Evolutionary conservation across 2,888 invertebrate genomes (phyloP).

Genomic region (Cecidostiba fungosa): DNA sequence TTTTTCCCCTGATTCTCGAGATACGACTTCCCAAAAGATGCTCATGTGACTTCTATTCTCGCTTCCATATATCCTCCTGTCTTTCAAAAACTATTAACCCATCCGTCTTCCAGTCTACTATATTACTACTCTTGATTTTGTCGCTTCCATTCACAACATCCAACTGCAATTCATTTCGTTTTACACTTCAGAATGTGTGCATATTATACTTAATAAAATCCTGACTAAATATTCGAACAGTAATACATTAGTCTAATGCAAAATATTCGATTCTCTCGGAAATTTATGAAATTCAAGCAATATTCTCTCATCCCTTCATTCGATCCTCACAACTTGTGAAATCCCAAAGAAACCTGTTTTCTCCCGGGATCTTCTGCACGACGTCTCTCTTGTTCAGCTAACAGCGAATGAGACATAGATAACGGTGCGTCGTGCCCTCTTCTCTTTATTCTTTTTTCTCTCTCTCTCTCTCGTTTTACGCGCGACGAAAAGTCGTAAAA

Average conservation of each 20-base stretch:
- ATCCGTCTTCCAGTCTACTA: background rate
- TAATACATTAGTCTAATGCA: background rate
- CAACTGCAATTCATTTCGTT: too few species aligned
- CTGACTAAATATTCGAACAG: too few species aligned
- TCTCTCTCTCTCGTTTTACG: background rate
- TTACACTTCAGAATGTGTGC: background rate
- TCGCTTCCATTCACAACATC: background rate
- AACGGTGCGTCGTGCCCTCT: slow-evolving; percentile 30
- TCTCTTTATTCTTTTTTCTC: background rate
- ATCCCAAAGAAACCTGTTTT: slow-evolving; percentile 37
- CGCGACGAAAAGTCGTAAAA: slow-evolving; percentile 60
- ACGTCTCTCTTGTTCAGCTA: background rate
- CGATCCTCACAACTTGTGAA: background rate
- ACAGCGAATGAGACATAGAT: slow-evolving; percentile 54
- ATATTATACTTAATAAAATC: background rate
- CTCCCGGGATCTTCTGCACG: background rate
- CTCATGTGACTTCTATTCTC: background rate
- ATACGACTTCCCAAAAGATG: slow-evolving; percentile 35
- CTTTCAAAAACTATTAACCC: slow-evolving; percentile 35
- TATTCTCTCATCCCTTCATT: background rate
- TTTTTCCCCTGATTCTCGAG: slow-evolving; percentile 42
- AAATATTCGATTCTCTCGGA: background rate
- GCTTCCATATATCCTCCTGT: slow-evolving; percentile 13
- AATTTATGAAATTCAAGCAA: background rate
- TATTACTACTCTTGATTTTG: slow-evolving; percentile 5